Conservation (phyloP, 1,140 invertebrate species). For the Phocides pigmalion region DNA sequence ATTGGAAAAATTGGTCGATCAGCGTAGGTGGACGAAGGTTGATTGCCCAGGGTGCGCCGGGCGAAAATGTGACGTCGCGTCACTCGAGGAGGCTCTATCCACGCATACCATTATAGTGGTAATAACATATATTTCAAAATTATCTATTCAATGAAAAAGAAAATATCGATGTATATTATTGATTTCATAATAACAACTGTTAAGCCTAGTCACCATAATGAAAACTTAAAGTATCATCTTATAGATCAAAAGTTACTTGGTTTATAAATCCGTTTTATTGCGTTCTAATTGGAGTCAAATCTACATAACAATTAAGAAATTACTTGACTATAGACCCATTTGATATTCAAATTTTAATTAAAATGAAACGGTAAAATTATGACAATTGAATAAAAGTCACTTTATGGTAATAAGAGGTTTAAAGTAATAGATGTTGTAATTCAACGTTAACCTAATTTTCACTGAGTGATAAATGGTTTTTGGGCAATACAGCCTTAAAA, state of each 20-base stretch:
- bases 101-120: no score
- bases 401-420: not conserved
- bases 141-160: no score
- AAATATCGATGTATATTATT: no score
- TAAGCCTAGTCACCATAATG: not conserved
- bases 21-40: no score
- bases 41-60: no score
- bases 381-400: not conserved
- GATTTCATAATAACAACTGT: no score
- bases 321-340: not conserved
- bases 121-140: no score
- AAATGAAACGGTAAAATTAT: slow-evolving; percentile 5
- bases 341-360: slow-evolving; percentile 3
- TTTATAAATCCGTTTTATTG: not conserved
- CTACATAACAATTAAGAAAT: not conserved
- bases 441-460: slow-evolving; percentile 6
- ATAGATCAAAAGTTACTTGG: no score
- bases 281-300: not conserved
- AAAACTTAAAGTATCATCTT: no score
- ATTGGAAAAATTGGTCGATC: no score
- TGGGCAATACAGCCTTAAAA: slow-evolving; percentile 10
- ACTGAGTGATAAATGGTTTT: slow-evolving; percentile 14
- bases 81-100: no score
- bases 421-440: slow-evolving; percentile 11
- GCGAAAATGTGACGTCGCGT: no score